Evolutionary conservation across 2,113 vertebrate genomes (phyloP), one percentile per base, ranked within the genome.

Genomic region (Cochlearius cochlearius): DNA sequence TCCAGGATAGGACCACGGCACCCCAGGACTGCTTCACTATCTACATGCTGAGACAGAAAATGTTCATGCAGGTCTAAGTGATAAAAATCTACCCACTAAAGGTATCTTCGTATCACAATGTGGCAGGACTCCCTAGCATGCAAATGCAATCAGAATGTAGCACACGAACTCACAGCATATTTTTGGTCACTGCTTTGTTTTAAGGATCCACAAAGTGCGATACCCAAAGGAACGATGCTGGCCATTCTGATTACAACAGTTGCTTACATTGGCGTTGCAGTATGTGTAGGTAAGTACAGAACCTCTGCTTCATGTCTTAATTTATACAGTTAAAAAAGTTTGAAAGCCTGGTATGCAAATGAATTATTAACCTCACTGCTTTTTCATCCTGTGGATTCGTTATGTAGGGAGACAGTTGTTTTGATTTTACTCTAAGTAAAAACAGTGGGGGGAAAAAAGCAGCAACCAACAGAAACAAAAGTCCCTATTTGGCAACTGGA

Each of bases 201-300:
- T 79, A 82, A 99, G 99, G 99, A 99, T 88, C 96, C 99, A 34
- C 99, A 99, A 93, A 95, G 16, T 45, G 99, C 99, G 7, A 99
- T 99, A 87, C 99, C 99, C 47, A 99, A 99, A 97, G 99, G 99
- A 53, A 99, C 99, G 15, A 98, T 99, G 98, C 96, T 99, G 96
- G 99, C 99, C 96, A 99, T 99, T 83, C 12, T 99, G 20, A 98
- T 99, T 88, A 99, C 99, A 49, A 99, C 98, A 1, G 0, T 99
- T 3, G 98, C 98, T 56, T 99, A 99, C 93, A 77, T 99, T 49
- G 99, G 4, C 1, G 98, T 99, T 49, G 99, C 98, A 30, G 95
- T 99, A 73, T 99, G 98, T 97, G 99, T 98, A 90, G 98, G 99
- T 99, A 97, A 99, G 99, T 96, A 62, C 18, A 66, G 80, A 94